A percentile compares a stretch with the other conserved stretches of the same genome.
Evolutionary conservation across 2,113 vertebrate genomes (phyloP).

Genomic region (Crotalus horridus): DNA sequence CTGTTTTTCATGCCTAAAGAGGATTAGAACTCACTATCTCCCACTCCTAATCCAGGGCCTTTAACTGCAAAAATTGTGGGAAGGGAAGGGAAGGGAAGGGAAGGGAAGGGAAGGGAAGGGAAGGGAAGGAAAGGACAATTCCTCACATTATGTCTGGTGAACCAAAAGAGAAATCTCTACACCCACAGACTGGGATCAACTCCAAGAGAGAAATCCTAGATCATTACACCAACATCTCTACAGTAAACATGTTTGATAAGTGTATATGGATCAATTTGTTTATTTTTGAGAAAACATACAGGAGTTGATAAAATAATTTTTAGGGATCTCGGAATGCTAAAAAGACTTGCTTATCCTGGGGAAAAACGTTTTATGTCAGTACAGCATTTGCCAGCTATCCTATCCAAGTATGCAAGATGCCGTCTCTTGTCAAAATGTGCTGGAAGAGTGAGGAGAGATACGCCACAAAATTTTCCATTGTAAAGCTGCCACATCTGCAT

Average conservation of each 20-base stretch:
- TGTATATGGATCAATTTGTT: conserved; percentile 60
- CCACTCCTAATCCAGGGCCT: neutral
- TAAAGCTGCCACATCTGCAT: conserved; percentile 84
- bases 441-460: conserved; percentile 70
- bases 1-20: neutral
- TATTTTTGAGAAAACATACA: neutral
- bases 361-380: conserved; percentile 43
- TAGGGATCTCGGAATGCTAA: conserved; percentile 45
- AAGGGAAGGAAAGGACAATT: conserved; percentile 57
- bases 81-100: conserved; percentile 35
- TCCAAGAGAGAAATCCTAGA: conserved; percentile 92
- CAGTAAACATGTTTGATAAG: conserved; percentile 91
- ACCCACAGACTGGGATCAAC: conserved; percentile 77
- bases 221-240: conserved; percentile 78
- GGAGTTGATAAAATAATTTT: conserved; percentile 56
- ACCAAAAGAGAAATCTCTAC: conserved; percentile 84
- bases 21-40: neutral
- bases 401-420: conserved; percentile 67
- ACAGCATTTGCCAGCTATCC: conserved; percentile 39
- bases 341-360: conserved; percentile 40
- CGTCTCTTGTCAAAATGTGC: conserved; percentile 59
- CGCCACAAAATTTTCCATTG: conserved; percentile 84
- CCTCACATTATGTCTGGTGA: conserved; percentile 84
- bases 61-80: conserved; percentile 43
- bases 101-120: neutral